Evolutionary conservation across 2,797 vertebrate genomes (phyloP).

Genomic region (Acridotheres tristis): DNA sequence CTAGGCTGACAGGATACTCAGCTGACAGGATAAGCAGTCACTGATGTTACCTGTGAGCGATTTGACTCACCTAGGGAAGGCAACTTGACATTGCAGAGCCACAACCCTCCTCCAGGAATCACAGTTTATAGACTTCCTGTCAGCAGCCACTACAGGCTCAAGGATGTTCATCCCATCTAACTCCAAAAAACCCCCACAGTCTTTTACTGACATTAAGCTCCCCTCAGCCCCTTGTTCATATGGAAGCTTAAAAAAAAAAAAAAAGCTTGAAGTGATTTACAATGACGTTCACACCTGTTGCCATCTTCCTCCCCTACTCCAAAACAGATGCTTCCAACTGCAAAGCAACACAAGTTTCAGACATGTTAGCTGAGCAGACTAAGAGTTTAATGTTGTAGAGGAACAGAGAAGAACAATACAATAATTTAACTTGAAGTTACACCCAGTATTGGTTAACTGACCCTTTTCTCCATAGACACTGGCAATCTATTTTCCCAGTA

Average conservation of each 20-base stretch:
- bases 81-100: neutral
- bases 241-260: neutral
- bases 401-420: neutral
- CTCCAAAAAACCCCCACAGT: neutral
- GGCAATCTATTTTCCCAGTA: neutral
- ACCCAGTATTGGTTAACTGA: neutral
- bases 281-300: neutral
- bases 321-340: neutral
- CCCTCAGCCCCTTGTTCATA: neutral
- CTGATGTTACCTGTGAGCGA: neutral
- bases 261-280: neutral
- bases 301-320: neutral
- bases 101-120: neutral
- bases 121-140: neutral
- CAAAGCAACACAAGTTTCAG: neutral
- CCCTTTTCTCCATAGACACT: neutral
- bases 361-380: neutral
- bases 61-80: neutral
- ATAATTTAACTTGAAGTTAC: neutral
- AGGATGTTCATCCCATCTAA: neutral
- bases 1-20: neutral
- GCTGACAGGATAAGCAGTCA: neutral
- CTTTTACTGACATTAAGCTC: neutral
- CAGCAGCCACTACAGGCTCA: neutral
- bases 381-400: neutral